Percentiles rank a stretch among this genome's conserved stretches.
Conservation (phyloP, 2,113 vertebrate genomes). For the Ptychochromis oligacanthus region DNA sequence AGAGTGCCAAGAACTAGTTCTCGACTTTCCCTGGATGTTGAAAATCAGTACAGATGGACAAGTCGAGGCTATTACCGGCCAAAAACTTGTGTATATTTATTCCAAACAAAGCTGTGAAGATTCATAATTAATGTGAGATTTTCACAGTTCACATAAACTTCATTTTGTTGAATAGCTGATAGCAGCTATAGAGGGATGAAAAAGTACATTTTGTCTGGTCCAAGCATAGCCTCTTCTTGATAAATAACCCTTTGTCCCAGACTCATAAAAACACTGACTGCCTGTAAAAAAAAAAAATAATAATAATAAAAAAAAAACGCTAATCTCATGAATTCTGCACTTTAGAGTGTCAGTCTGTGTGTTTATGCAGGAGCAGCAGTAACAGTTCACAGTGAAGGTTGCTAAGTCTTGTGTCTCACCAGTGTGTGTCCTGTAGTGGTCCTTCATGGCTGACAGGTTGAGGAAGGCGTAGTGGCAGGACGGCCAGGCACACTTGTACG, state of each 20-base stretch:
- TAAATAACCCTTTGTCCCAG: conserved; percentile 56
- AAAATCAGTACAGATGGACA: conserved; percentile 72
- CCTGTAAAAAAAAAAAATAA: conserved; percentile 21
- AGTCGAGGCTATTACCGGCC: conserved; percentile 56
- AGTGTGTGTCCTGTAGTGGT: conserved; percentile 98
- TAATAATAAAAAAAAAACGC: too few relatives aligned
- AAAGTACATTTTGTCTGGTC: conserved; percentile 55
- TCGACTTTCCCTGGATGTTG: conserved; percentile 63
- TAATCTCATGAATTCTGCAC: conserved; percentile 18
- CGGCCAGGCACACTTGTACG: conserved; percentile 94
- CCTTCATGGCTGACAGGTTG: conserved; percentile 96
- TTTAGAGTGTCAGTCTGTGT: conserved; percentile 29
- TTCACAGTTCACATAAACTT: conserved; percentile 72
- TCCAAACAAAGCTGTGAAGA: conserved; percentile 75
- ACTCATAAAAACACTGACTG: conserved; percentile 29
- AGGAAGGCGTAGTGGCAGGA: conserved; percentile 98
- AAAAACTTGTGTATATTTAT: conserved; percentile 65
- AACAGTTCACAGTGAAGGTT: background rate
- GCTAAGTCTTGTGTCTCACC: conserved; percentile 80
- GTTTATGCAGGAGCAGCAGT: conserved; percentile 22
- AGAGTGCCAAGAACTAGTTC: conserved; percentile 57
- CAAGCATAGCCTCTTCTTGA: conserved; percentile 50
- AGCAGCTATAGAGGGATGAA: conserved; percentile 48
- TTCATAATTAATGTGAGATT: conserved; percentile 75
- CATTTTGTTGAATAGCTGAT: conserved; percentile 48